These are phyloP conservation scores for Sicus ferrugineus DNA, from an alignment of 2,888 invertebrate genomes.

Conservation along the genomic window DNA sequence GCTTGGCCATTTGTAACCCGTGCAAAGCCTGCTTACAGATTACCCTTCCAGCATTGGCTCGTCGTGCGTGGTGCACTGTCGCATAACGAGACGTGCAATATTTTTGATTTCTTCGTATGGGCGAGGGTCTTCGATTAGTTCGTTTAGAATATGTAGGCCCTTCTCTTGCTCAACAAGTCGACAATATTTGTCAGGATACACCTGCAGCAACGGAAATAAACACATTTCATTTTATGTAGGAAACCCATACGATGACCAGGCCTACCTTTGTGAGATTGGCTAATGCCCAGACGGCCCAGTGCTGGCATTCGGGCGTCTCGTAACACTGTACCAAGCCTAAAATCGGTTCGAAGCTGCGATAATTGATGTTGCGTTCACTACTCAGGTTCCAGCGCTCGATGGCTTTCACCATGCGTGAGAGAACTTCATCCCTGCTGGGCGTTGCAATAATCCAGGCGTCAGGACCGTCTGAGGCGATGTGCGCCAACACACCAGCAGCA, in stretches of 20 bases:
- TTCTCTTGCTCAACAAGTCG: slow-evolving; percentile 85
- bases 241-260: background rate
- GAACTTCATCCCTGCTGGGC: slow-evolving; percentile 76
- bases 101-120: slow-evolving; percentile 75
- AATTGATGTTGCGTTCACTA: slow-evolving; percentile 93
- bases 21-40: slow-evolving; percentile 12
- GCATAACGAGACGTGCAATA: slow-evolving; percentile 73
- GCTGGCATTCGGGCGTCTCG: slow-evolving; percentile 90
- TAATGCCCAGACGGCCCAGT: slow-evolving; percentile 97
- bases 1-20: slow-evolving; percentile 6
- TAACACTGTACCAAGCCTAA: slow-evolving; percentile 81
- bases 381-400: slow-evolving; percentile 88
- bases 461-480: slow-evolving; percentile 92
- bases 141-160: slow-evolving; percentile 77
- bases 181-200: slow-evolving; percentile 86
- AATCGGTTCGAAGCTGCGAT: slow-evolving; percentile 94
- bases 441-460: slow-evolving; percentile 80
- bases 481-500: slow-evolving; percentile 94
- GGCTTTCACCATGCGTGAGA: slow-evolving; percentile 79
- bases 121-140: slow-evolving; percentile 70
- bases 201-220: slow-evolving; percentile 65
- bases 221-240: background rate
- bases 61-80: slow-evolving; percentile 68
- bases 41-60: slow-evolving; percentile 60
- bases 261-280: slow-evolving; percentile 84